phyloP scores from a whole-genome alignment of 1,140 invertebrate species.

The Rhagoletis zephyria region DNA sequence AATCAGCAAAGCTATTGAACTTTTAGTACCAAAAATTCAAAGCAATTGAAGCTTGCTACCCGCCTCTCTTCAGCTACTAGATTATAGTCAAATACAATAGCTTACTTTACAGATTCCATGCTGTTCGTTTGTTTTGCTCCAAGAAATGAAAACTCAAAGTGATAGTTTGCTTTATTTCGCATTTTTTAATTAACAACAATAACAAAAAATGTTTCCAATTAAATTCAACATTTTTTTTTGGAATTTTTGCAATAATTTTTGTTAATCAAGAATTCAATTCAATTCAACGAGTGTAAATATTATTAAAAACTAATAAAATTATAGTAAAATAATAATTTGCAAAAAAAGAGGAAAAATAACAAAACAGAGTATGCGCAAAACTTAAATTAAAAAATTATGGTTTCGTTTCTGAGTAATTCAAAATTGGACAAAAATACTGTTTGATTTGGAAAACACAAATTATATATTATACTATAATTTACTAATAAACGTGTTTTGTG shows the following conservation, averaged over 20 bases:
- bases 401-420: neutral
- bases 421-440: neutral
- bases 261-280: conserved; percentile 32
- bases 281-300: conserved; percentile 30
- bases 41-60: too few species aligned
- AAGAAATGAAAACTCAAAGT: conserved; percentile 51
- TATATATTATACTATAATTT: neutral
- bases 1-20: too few species aligned
- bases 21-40: too few species aligned
- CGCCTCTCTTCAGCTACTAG: too few species aligned
- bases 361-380: conserved; percentile 19
- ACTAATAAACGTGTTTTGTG: neutral
- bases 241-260: neutral
- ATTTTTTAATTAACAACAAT: conserved; percentile 52
- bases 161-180: conserved; percentile 51
- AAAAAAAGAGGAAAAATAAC: neutral
- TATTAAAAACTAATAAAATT: conserved; percentile 31
- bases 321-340: conserved; percentile 17
- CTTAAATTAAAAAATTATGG: neutral
- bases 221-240: conserved; percentile 13
- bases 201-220: conserved; percentile 46
- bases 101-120: conserved; percentile 44
- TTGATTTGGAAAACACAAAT: neutral
- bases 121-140: conserved; percentile 46
- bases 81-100: conserved; percentile 20